A percentile compares a stretch with the other conserved stretches of the same genome.
Conservation (phyloP, 2,888 invertebrate genomes). For the Dolichomitus sp. region DNA sequence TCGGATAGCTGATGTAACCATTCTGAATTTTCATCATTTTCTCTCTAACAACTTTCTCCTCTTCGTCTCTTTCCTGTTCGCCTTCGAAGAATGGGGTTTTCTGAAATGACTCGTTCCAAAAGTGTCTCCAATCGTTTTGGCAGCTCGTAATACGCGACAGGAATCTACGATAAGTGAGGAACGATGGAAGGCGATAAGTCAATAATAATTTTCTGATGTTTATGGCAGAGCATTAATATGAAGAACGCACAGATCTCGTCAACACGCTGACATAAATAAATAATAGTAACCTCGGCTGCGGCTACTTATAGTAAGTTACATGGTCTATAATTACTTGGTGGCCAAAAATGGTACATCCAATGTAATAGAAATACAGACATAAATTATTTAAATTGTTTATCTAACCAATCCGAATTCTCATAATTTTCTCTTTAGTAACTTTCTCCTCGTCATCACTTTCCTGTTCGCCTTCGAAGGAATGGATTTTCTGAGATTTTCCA, state of each 20-base stretch:
- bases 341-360: no score
- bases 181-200: conserved; percentile 8
- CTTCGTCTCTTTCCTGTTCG: not conserved
- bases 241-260: conserved; percentile 44
- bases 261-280: conserved; percentile 66
- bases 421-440: no score
- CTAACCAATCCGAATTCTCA: no score
- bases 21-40: conserved; percentile 53
- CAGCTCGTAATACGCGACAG: not conserved
- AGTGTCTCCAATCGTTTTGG: not conserved
- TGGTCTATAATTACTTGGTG: conserved; percentile 56
- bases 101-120: not conserved
- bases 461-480: not conserved
- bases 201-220: conserved; percentile 37
- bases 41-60: conserved; percentile 3
- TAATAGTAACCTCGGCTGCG: conserved; percentile 50
- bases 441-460: not conserved
- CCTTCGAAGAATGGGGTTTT: not conserved
- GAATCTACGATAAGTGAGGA: conserved; percentile 34
- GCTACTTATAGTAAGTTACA: conserved; percentile 41
- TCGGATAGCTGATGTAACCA: conserved; percentile 27
- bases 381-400: no score
- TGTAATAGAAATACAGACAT: no score
- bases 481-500: not conserved
- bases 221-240: conserved; percentile 55